Evolutionary conservation across 1,140 invertebrate species (phyloP).

Genomic region (Ceratina japonica): DNA sequence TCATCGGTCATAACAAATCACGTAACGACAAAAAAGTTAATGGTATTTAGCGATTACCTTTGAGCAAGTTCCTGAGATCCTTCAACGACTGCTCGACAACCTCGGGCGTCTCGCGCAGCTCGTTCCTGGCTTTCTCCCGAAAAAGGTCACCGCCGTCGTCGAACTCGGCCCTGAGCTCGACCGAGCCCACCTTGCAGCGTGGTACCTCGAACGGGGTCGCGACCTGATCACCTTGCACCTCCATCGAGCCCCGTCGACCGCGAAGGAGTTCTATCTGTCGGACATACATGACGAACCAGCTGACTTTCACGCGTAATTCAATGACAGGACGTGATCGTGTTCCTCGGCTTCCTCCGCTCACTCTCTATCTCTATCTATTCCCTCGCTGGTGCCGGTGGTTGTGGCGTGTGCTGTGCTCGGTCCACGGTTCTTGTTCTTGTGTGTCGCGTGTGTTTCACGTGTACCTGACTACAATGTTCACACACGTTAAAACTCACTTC

Average conservation of each 20-base stretch:
- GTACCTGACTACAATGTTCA: neutral
- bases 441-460: neutral
- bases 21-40: too few relatives aligned
- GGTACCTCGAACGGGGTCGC: neutral
- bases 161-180: slow-evolving; percentile 61
- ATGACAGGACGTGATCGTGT: too few relatives aligned
- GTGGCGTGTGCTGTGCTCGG: too few relatives aligned
- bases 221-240: neutral
- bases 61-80: slow-evolving; percentile 70
- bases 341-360: neutral
- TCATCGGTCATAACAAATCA: too few relatives aligned
- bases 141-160: slow-evolving; percentile 50
- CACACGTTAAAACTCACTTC: neutral
- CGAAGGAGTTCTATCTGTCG: neutral
- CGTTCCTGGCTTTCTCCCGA: slow-evolving; percentile 67
- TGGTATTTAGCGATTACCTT: slow-evolving; percentile 74
- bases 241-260: neutral
- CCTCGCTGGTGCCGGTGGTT: too few relatives aligned
- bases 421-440: neutral
- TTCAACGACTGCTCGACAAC: slow-evolving; percentile 65
- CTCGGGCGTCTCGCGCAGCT: slow-evolving; percentile 78
- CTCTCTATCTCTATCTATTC: too few relatives aligned
- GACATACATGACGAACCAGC: slow-evolving; percentile 20
- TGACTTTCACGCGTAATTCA: neutral
- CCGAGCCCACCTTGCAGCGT: slow-evolving; percentile 57